Conservation (phyloP, 1,140 invertebrate species). For the Melitaea cinxia region DNA sequence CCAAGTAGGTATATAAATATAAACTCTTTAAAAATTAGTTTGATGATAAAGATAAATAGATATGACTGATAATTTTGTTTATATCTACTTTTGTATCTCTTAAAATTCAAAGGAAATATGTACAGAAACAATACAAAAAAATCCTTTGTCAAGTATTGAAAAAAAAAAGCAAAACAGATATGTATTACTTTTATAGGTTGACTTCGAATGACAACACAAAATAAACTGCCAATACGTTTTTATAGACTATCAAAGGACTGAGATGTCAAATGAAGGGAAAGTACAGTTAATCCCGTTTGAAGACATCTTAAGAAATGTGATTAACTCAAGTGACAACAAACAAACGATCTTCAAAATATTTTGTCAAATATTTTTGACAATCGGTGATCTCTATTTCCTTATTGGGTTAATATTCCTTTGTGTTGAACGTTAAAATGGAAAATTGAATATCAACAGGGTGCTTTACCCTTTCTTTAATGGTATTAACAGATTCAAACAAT, state of each 20-base stretch:
- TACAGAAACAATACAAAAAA: too few species aligned
- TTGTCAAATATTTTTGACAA: slow-evolving; percentile 69
- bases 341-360: slow-evolving; percentile 68
- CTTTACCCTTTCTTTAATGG: slow-evolving; percentile 44
- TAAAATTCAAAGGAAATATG: too few species aligned
- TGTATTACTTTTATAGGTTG: background rate
- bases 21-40: too few species aligned
- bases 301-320: slow-evolving; percentile 46
- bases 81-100: too few species aligned
- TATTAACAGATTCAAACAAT: slow-evolving; percentile 41
- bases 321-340: slow-evolving; percentile 58
- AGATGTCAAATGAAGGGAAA: slow-evolving; percentile 32
- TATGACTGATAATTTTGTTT: too few species aligned
- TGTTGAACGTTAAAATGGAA: slow-evolving; percentile 54
- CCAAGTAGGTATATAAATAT: too few species aligned
- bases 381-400: slow-evolving; percentile 56
- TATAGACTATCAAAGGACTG: slow-evolving; percentile 27
- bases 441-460: slow-evolving; percentile 70
- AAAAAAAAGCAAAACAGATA: background rate
- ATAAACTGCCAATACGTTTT: slow-evolving; percentile 10
- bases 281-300: slow-evolving; percentile 39
- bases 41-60: too few species aligned
- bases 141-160: background rate
- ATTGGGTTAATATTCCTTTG: slow-evolving; percentile 52
- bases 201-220: background rate